Conservation (phyloP, 2,797 vertebrate genomes). For the Sebastes itinus region DNA sequence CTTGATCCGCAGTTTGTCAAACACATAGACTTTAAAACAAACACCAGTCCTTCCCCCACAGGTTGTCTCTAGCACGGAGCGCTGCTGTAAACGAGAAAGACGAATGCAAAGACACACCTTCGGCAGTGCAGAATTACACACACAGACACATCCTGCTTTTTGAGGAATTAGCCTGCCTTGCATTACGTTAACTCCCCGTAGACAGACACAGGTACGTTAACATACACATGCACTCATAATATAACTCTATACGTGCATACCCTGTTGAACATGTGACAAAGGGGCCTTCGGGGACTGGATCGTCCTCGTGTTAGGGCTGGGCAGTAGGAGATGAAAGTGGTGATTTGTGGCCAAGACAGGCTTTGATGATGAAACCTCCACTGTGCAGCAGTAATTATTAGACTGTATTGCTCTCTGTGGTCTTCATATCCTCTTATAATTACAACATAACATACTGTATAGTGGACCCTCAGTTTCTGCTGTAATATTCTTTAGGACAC, state of each 20-base stretch:
- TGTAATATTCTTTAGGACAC: conserved; percentile 66
- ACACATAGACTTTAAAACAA: conserved; percentile 47
- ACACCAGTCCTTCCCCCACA: conserved; percentile 22
- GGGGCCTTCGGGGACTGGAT: conserved; percentile 36
- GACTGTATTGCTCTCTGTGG: conserved; percentile 78
- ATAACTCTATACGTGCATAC: background rate
- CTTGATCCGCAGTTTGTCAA: conserved; percentile 54
- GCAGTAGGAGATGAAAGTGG: conserved; percentile 76
- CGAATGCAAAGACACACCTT: conserved; percentile 46
- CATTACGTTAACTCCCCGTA: background rate
- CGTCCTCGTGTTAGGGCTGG: conserved; percentile 38
- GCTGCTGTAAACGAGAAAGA: conserved; percentile 36
- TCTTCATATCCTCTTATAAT: conserved; percentile 81
- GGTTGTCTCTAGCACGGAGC: conserved; percentile 5
- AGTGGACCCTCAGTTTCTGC: conserved; percentile 66
- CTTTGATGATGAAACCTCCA: conserved; percentile 84
- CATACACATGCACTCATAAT: conserved; percentile 2
- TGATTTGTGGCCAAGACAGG: conserved; percentile 72
- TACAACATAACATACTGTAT: conserved; percentile 75
- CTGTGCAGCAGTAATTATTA: conserved; percentile 78
- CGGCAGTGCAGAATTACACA: conserved; percentile 14
- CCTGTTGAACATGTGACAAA: conserved; percentile 32
- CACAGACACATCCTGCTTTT: conserved; percentile 3
- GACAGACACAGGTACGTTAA: background rate
- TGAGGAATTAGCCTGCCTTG: background rate